Evolutionary conservation across 1,140 invertebrate genomes (phyloP).

Genomic region (Drosophila insularis): DNA sequence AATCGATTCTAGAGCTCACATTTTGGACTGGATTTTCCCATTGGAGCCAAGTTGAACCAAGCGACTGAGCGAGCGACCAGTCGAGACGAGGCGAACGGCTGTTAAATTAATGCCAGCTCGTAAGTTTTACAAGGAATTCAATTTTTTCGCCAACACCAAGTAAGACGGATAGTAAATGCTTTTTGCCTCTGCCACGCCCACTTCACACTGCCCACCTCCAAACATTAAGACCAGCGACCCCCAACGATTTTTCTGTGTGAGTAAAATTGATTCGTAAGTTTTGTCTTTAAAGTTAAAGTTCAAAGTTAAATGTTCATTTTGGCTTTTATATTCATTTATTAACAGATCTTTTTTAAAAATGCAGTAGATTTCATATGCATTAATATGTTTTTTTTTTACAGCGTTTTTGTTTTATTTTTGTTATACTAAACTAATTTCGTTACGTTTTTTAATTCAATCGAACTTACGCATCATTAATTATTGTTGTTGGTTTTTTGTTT

Average conservation of each 20-base stretch:
- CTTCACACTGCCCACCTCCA: neutral
- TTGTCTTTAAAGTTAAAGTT: conserved; percentile 74
- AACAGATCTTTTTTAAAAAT: conserved; percentile 78
- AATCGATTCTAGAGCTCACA: neutral
- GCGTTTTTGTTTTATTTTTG: conserved; percentile 24
- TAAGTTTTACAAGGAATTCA: conserved; percentile 81
- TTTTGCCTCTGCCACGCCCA: conserved; percentile 28
- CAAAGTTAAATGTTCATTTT: conserved; percentile 46
- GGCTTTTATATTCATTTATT: conserved; percentile 73
- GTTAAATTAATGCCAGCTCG: conserved; percentile 79
- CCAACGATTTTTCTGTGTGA: neutral
- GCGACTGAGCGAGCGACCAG: neutral
- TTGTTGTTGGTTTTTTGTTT: conserved; percentile 15
- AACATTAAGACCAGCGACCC: neutral
- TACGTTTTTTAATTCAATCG: conserved; percentile 27
- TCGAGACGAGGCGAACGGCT: conserved; percentile 39
- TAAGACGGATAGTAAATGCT: conserved; percentile 69
- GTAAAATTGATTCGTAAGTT: conserved; percentile 77
- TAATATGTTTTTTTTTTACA: conserved; percentile 43
- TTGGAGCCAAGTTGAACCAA: neutral
- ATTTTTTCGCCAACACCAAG: conserved; percentile 72
- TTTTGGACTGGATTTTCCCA: neutral
- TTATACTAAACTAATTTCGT: conserved; percentile 46
- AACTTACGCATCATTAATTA: conserved; percentile 53
- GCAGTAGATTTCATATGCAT: conserved; percentile 76